A percentile compares a stretch with the other conserved stretches of the same genome.
Conservation (phyloP, 1,140 invertebrate genomes). For the Aphelinus atriplicis region DNA sequence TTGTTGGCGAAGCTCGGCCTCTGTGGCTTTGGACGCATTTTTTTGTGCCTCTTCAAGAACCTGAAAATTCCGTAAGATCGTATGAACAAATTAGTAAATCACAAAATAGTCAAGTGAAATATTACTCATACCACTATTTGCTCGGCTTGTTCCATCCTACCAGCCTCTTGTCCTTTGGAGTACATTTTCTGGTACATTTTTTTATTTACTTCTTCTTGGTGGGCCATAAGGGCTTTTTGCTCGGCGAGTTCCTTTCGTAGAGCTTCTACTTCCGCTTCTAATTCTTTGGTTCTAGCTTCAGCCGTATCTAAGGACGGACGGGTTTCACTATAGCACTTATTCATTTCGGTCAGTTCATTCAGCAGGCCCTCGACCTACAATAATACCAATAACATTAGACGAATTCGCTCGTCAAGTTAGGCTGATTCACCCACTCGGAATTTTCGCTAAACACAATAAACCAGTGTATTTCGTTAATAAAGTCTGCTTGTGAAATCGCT, state of each 20-base stretch:
- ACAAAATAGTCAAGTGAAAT: no score
- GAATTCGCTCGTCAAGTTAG: no score
- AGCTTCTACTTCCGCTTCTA: conserved; percentile 76
- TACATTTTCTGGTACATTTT: conserved; percentile 85
- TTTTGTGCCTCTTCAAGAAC: conserved; percentile 70
- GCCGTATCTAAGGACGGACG: conserved; percentile 67
- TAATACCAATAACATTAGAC: no score
- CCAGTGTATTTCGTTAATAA: no score
- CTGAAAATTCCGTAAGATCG: conserved; percentile 54
- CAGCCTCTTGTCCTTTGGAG: conserved; percentile 81
- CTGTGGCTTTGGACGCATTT: conserved; percentile 69
- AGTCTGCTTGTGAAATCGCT: no score
- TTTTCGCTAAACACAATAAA: no score
- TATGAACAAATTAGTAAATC: no score
- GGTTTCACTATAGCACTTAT: conserved; percentile 77
- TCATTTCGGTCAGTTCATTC: conserved; percentile 81
- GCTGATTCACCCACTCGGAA: no score
- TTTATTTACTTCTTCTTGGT: conserved; percentile 80
- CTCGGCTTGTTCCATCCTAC: conserved; percentile 74
- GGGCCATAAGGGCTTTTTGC: conserved; percentile 61
- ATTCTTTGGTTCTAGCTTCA: conserved; percentile 72
- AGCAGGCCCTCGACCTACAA: conserved; percentile 73
- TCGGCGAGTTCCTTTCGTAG: conserved; percentile 71
- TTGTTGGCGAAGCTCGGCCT: conserved; percentile 81
- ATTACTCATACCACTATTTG: conserved; percentile 57